A percentile compares a stretch with the other conserved stretches of the same genome.
phyloP scores from a whole-genome alignment of 1,140 invertebrate species.

The Cheumatopsyche charites region DNA sequence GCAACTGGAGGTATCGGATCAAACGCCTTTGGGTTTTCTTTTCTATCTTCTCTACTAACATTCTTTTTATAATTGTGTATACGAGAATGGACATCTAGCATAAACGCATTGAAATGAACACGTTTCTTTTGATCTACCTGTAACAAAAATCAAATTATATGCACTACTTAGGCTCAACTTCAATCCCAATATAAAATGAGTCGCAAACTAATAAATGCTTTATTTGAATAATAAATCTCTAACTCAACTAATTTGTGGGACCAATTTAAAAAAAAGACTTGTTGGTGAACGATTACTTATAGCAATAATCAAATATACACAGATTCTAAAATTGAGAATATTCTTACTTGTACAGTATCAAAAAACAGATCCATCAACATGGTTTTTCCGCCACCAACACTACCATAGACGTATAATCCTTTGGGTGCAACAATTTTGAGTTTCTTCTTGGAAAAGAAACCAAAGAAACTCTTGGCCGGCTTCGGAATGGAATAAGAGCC shows the following conservation, averaged over 20 bases:
- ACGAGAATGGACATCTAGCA: slow-evolving; percentile 92
- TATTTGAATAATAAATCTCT: background rate
- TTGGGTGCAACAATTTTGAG: slow-evolving; percentile 65
- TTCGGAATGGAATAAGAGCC: slow-evolving; percentile 65
- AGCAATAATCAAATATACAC: no score
- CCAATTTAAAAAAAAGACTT: no score
- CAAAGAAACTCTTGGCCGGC: slow-evolving; percentile 53
- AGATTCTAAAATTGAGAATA: no score
- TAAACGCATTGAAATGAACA: slow-evolving; percentile 97
- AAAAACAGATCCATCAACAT: slow-evolving; percentile 99
- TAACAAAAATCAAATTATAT: slow-evolving; percentile 20
- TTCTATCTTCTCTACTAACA: slow-evolving; percentile 65
- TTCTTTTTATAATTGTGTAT: slow-evolving; percentile 82
- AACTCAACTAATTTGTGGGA: no score
- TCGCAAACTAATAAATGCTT: background rate
- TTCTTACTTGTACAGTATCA: slow-evolving; percentile 65
- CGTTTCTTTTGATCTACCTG: slow-evolving; percentile 74
- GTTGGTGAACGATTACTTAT: no score
- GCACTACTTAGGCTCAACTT: no score
- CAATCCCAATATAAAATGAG: background rate
- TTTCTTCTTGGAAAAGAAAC: slow-evolving; percentile 58
- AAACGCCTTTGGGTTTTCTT: slow-evolving; percentile 75
- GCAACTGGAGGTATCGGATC: slow-evolving; percentile 97
- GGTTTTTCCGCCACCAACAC: slow-evolving; percentile 95
- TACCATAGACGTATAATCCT: slow-evolving; percentile 83